Evolutionary conservation across 2,113 vertebrate species (phyloP), one percentile per base, ranked within the genome.

Genomic region (Plectropomus leopardus): DNA sequence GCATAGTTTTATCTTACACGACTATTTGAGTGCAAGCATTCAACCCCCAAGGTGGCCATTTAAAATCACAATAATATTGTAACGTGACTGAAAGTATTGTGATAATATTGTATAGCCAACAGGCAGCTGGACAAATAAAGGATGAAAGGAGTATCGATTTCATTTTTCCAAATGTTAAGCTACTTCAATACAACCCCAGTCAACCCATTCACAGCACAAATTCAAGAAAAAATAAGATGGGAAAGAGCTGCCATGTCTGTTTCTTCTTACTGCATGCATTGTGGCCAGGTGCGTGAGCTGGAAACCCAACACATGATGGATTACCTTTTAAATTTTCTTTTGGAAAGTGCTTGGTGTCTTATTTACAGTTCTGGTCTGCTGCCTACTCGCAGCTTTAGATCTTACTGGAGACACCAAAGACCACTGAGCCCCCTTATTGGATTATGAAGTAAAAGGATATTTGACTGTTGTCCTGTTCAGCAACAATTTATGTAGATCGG

Each of bases 371-470:
- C 80, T 88, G 84, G 75, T 93, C 78, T 59, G 66, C 23, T 83
- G 90, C 69, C 84, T 53, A 4, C 83, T 64, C 1, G 1, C 36
- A 21, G 65, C 74, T 77, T 89, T 70, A 80, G 78, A 85, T 90
- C 82, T 91, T 72, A 78, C 26, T 78, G 67, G 63, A 84, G 68
- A 78, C 82, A 75, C 78, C 80, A 77, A 76, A 89, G 72, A 88
- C 65, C 42, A 73, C 0, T 0, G 47, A 76, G 78, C 34, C 48
- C 53, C 42, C 50, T 90, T 76, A 92, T 84, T 86, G 73, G 82
- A 91, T 91, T 89, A 87, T 40, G 42, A 82, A 79, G 89, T 87
- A 87, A 92, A 87, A 80, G 82, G 85, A 92, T 92, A 79, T 83
- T 85, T 58, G 28, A 30, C 61, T 84, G 77, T 77, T 85, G 87